Percentiles rank a stretch among this genome's conserved stretches.
These are phyloP conservation scores for Watsonalla binaria DNA, from an alignment of 2,888 invertebrate genomes.

Conservation along the genomic window DNA sequence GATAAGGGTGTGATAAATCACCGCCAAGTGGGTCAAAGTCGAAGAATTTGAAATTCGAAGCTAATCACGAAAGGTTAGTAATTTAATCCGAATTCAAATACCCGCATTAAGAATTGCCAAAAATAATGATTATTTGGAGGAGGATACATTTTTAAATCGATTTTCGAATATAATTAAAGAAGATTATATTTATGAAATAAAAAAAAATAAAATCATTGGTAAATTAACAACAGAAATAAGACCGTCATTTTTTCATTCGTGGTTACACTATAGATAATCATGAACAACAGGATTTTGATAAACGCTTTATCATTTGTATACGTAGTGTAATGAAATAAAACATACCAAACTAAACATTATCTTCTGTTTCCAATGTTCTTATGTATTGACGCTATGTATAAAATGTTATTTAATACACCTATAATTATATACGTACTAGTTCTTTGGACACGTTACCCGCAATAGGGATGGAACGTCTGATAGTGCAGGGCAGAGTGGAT, in stretches of 20 bases:
- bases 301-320: not conserved
- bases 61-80: not conserved
- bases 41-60: not conserved
- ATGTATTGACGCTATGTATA: too few relatives aligned
- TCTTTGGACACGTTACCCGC: too few relatives aligned
- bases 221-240: not conserved
- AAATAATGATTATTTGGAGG: not conserved
- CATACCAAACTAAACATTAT: not conserved
- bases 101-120: not conserved
- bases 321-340: not conserved
- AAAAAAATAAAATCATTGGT: too few relatives aligned
- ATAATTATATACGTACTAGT: too few relatives aligned
- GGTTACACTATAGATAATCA: not conserved
- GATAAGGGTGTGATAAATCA: not conserved
- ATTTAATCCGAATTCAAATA: constrained; percentile 1
- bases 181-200: too few relatives aligned
- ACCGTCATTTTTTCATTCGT: not conserved
- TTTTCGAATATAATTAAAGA: too few relatives aligned
- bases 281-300: constrained; percentile 1
- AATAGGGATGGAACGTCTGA: too few relatives aligned
- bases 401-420: too few relatives aligned
- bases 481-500: too few relatives aligned
- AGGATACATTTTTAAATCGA: not conserved
- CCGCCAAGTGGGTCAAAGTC: constrained; percentile 1
- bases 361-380: not conserved